phyloP scores from a whole-genome alignment of 2,888 invertebrate genomes.

The Ennomos erosarius region DNA sequence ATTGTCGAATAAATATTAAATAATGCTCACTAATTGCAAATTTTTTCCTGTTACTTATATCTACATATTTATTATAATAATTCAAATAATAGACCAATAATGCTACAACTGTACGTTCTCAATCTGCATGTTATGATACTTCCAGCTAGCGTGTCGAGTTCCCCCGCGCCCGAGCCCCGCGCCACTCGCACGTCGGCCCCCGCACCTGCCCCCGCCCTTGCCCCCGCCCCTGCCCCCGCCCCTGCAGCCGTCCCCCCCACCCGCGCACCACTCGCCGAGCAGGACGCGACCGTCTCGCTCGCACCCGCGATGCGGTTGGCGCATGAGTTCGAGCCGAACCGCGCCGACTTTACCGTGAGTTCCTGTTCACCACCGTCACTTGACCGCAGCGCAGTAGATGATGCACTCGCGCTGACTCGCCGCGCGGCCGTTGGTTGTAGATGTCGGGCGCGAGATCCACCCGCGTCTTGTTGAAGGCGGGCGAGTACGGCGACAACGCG shows the following conservation, averaged over 20 bases:
- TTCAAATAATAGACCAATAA: no score
- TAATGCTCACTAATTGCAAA: no score
- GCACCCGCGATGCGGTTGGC: constrained; percentile 27
- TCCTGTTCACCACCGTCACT: no score
- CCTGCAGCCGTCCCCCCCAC: no score
- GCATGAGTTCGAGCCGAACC: constrained; percentile 67
- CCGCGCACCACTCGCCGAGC: constrained; percentile 8
- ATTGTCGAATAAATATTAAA: no score
- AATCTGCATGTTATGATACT: no score
- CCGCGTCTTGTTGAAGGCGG: constrained; percentile 63
- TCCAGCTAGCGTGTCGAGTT: no score
- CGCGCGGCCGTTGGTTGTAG: constrained; percentile 44
- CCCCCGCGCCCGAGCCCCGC: no score
- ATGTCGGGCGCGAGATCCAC: constrained; percentile 46
- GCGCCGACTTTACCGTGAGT: constrained; percentile 69
- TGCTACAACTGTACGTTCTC: no score
- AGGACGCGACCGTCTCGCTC: constrained; percentile 1
- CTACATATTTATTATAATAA: no score
- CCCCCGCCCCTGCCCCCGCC: constrained; percentile 7
- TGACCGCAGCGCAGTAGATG: no score
- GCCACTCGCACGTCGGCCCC: background rate
- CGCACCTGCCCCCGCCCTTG: constrained; percentile 3
- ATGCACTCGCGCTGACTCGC: constrained; percentile 3
- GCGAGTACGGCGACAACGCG: constrained; percentile 74
- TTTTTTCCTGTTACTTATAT: no score